Base-by-base conservation (phyloP, 2,797 vertebrate species). In the Enteromius mattozi region DNA sequence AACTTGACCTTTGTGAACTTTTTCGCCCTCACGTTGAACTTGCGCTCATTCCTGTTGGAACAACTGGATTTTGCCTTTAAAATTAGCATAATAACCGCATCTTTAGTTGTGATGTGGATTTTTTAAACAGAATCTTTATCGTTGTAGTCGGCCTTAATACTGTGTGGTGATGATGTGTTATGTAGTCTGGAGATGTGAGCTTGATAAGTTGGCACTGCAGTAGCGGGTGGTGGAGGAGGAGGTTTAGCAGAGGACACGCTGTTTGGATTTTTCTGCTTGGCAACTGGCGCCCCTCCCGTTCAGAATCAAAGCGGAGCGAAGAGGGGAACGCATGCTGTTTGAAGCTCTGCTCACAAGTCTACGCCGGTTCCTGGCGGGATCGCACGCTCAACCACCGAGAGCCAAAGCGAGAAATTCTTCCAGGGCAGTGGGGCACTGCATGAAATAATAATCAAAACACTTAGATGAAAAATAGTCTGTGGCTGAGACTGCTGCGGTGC, bases 241-340 rank as follows among this genome's bases (percentile, higher is more conserved):
- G 47, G 68, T 79, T 51, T 70, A 72, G 81, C 9, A 72, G 75
- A 68, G 61, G 81, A 88, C 76, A 63, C 54, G 68, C 80, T 80
- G 81, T 87, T 78, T 85, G 77, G 76, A 71, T 85, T 86, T 85
- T 86, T 88, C 84, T 89, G 85, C 89, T 72, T 77, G 69, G 88
- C 85, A 86, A 83, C 86, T 66, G 63, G 24, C 24, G 77, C 86
- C 71, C 77, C 78, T 85, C 83, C 74, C 45, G 35, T 70, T 49
- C 27, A 1, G 71, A 82, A 84, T 86, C 83, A 86, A 86, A 85
- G 81, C 79, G 6, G 30, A 76, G 78, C 24, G 79, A 49, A 78
- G 75, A 72, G 75, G 61, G 69, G 68, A 84, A 65, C 12, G 24
- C 61, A 70, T 70, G 75, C 86, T 74, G 88, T 91, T 89, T 91